Conservation (phyloP, 2,797 vertebrate species). For the Heterohyrax brucei region DNA sequence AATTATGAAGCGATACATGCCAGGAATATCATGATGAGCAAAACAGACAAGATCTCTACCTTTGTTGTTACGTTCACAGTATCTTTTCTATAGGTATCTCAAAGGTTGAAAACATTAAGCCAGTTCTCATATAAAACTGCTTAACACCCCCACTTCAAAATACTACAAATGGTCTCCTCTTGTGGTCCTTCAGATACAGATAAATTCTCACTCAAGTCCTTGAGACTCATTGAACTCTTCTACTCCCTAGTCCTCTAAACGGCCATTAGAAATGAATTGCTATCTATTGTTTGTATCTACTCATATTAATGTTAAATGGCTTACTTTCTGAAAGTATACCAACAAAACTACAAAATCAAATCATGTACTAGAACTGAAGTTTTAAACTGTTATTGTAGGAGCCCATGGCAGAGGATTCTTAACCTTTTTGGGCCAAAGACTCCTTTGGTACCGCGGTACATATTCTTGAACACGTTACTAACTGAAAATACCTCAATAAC, state of each 20-base stretch:
- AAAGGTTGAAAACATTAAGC: background rate
- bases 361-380: background rate
- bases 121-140: background rate
- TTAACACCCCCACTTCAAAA: background rate
- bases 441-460: background rate
- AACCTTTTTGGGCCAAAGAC: background rate
- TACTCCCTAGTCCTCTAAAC: background rate
- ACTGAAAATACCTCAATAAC: slow-evolving; percentile 10
- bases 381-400: slow-evolving; percentile 11
- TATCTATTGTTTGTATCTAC: background rate
- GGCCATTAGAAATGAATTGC: background rate
- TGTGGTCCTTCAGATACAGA: background rate
- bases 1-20: background rate
- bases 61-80: background rate
- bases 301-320: background rate
- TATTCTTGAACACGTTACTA: background rate
- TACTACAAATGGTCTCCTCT: background rate
- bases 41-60: background rate
- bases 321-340: background rate
- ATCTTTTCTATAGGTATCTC: background rate
- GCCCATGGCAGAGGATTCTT: background rate
- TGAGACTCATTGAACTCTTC: background rate
- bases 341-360: slow-evolving; percentile 3
- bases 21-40: background rate
- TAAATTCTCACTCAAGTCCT: background rate